Evolutionary conservation across 2,888 invertebrate species (phyloP), one percentile per base, ranked within the genome.

Genomic region (Antheraea yamamai): DNA sequence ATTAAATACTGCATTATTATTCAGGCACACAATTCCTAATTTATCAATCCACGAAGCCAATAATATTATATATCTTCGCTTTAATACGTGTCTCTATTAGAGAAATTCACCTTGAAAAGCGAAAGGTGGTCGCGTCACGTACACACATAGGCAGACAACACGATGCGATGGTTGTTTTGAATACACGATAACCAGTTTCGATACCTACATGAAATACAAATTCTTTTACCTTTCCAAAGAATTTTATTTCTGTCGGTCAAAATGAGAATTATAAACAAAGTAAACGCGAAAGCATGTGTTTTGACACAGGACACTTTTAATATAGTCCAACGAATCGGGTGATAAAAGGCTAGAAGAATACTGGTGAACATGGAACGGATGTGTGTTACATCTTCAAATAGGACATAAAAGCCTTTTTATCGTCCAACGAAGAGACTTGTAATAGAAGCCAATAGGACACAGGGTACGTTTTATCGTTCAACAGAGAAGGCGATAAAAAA

Each of bases 31-130:
- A n/a, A n/a, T 7, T 52, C 18, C 18, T 52, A 52, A 58, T 18
- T 2, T 18, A 58, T 58, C n/a, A 58, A 23, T 61, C 61, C 20
- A n/a, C 61, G 23, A 7, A 61, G 23, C n/a, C 10, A 23, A 61
- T 12, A 61, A 12, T 23, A 55, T 35, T 18, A 73, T 66, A 74
- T 72, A 78, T 70, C 85, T 77, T 80, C 83, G 82, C 89, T 89
- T 90, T 91, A 90, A 90, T 80, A 74, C 73, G 72, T 77, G 79
- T 77, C 78, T 77, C 78, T 76, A 81, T 78, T 87, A 88, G 93
- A 92, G 94, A 93, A 93, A 93, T 93, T 93, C 89, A 91, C 92
- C 91, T 92, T 93, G 93, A 92, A 93, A 92, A 94, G 93, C 92
- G 94, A 94, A 94, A 94, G 93, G 92, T 83, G 86, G 80, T 75